phyloP scores from a whole-genome alignment of 2,888 invertebrate genomes.

The Pseudococcus viburni region DNA sequence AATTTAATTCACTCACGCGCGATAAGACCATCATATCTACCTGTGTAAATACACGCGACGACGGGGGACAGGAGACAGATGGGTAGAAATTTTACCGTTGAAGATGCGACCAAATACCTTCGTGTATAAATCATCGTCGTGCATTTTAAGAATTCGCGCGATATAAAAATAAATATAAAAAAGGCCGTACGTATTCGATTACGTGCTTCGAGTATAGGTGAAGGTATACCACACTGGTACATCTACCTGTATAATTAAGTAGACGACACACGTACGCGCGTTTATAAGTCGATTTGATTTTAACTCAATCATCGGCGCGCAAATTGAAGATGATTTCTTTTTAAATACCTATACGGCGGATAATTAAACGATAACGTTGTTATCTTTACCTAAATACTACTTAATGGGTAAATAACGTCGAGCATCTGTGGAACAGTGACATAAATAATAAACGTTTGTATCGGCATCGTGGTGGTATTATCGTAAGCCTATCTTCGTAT shows the following conservation, averaged over 20 bases:
- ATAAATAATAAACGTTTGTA: neutral
- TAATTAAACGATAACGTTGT: conserved; percentile 50
- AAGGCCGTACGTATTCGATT: neutral
- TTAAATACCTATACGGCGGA: neutral
- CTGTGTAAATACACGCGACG: neutral
- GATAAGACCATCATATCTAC: too few species aligned
- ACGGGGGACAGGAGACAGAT: neutral
- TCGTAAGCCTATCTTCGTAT: neutral
- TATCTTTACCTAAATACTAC: conserved; percentile 36
- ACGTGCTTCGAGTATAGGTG: neutral
- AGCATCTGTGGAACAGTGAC: conserved; percentile 10
- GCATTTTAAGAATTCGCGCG: neutral
- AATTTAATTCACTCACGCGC: too few species aligned
- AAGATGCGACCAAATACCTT: neutral
- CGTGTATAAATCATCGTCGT: neutral
- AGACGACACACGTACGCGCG: neutral
- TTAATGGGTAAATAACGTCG: neutral
- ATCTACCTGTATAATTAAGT: neutral
- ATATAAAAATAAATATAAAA: conserved; percentile 1
- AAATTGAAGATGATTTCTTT: neutral
- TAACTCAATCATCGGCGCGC: neutral
- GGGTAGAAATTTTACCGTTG: neutral
- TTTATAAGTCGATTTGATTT: conserved; percentile 8
- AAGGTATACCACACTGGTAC: neutral
- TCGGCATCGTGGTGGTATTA: neutral